Conservation (phyloP, 1,140 invertebrate species). For the Neodiprion fabricii region DNA sequence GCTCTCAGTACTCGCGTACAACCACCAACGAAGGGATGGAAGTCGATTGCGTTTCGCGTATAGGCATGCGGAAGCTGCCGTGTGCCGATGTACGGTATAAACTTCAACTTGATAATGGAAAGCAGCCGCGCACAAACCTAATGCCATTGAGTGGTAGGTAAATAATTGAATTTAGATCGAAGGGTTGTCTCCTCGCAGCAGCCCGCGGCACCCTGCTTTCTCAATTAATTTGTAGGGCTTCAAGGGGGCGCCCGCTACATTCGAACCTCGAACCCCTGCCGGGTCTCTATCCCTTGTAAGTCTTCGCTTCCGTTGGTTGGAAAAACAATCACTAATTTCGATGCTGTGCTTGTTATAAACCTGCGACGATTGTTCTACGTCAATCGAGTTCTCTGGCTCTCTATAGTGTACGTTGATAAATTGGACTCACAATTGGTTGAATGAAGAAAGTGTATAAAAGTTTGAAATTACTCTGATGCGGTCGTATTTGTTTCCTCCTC, state of each 20-base stretch:
- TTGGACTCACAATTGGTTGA: too few relatives aligned
- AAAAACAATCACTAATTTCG: slow-evolving; percentile 33
- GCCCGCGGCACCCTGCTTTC: slow-evolving; percentile 38
- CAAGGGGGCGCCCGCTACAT: slow-evolving; percentile 28
- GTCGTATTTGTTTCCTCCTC: too few relatives aligned
- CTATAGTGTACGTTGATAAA: too few relatives aligned
- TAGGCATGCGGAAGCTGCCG: too few relatives aligned
- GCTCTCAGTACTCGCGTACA: too few relatives aligned
- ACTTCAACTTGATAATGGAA: slow-evolving; percentile 5
- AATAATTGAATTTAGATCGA: slow-evolving; percentile 60
- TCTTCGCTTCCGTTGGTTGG: slow-evolving; percentile 49
- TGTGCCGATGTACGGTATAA: neutral
- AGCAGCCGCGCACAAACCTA: neutral
- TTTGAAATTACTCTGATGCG: too few relatives aligned
- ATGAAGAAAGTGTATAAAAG: too few relatives aligned
- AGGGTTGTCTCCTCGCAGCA: slow-evolving; percentile 44
- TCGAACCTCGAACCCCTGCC: slow-evolving; percentile 9
- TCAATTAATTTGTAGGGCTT: slow-evolving; percentile 57
- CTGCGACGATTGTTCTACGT: too few relatives aligned
- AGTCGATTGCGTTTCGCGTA: too few relatives aligned
- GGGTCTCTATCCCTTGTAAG: slow-evolving; percentile 47
- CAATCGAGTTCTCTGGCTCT: too few relatives aligned
- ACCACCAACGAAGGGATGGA: too few relatives aligned
- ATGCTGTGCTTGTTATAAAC: too few relatives aligned
- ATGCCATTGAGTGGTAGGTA: slow-evolving; percentile 22